Base-by-base conservation (phyloP, 2,113 vertebrate species). In the Pterocles gutturalis region DNA sequence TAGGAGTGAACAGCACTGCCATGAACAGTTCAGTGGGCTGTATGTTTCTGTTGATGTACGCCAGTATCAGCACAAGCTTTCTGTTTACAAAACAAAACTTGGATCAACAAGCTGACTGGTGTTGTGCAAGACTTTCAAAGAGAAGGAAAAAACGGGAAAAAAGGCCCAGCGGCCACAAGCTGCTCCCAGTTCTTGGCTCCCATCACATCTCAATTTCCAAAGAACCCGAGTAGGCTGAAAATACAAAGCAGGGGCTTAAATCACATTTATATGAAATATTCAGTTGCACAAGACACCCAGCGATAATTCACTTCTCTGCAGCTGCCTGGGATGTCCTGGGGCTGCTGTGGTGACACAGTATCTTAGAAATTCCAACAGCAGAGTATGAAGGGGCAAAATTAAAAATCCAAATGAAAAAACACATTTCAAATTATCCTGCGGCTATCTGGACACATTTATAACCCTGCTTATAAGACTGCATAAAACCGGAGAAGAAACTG, bases 121-220 rank as follows among this genome's bases (percentile, higher is more conserved):
- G 31, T 70, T 82, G 43, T 1, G 4, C 26, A 53, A 64, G 20
- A 46, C 28, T 86, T 93, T 43, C 65, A 62, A 70, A 54, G 7
- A 3, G 36, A 55, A 90, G 20, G 29, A 55, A 62, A 85, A 71
- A 48, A 1, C 8, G 9, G 22, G 20, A 38, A 88, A 86, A 80
- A 88, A 88, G 1, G 0, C 55, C 55, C 80, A 55, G 64, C 0
- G 0, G 72, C 51, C 60, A 71, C 46, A 64, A 83, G 76, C 57
- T 71, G 66, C 49, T 89, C 33, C 25, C 31, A 54, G 25, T 33
- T 95, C 60, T 49, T 82, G 77, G 67, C 51, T 92, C 33, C 73
- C 75, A 11, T 53, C n/a, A 71, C 22, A 45, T 22, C 49, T 26
- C n/a, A 31, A 34, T 79, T 94, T 92, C 76, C 77, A 81, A 81